Evolutionary conservation across 2,888 invertebrate genomes (phyloP).

Genomic region (Cistogaster globosa): DNA sequence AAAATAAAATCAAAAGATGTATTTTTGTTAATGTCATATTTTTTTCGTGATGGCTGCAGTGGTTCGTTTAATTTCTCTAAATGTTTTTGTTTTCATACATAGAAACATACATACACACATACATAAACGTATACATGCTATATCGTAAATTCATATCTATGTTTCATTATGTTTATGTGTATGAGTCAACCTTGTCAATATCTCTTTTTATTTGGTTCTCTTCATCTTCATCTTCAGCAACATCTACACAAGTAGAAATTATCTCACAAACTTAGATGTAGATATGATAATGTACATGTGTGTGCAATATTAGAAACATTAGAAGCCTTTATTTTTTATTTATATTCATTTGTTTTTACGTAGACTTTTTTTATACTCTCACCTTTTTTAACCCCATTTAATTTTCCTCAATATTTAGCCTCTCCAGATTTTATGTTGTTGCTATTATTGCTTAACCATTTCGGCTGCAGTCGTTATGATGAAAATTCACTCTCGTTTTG

Average conservation of each 20-base stretch:
- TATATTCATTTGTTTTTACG: not conserved
- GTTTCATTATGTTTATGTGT: not conserved
- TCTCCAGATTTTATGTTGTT: not conserved
- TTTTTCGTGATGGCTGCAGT: constrained; percentile 34
- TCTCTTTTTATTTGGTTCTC: constrained; percentile 1
- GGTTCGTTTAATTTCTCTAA: constrained; percentile 37
- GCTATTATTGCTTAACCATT: not conserved
- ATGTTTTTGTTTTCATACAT: constrained; percentile 20
- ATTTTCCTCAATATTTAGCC: constrained; percentile 17
- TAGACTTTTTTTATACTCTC: constrained; percentile 16
- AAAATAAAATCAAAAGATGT: constrained; percentile 40
- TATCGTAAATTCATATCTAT: not conserved
- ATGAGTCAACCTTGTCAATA: constrained; percentile 42
- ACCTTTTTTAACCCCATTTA: constrained; percentile 47
- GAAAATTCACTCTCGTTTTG: constrained; percentile 5
- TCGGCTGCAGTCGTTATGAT: constrained; percentile 19
- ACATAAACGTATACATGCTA: not conserved
- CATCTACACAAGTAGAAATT: not conserved
- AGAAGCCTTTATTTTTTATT: constrained; percentile 30
- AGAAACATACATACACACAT: no score
- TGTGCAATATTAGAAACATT: not conserved
- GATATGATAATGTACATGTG: not conserved
- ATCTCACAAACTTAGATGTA: not conserved
- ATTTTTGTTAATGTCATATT: constrained; percentile 13
- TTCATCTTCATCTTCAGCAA: not conserved